These are phyloP conservation scores for Fabriciana adippe DNA, from an alignment of 2,888 invertebrate species.

Conservation along the genomic window DNA sequence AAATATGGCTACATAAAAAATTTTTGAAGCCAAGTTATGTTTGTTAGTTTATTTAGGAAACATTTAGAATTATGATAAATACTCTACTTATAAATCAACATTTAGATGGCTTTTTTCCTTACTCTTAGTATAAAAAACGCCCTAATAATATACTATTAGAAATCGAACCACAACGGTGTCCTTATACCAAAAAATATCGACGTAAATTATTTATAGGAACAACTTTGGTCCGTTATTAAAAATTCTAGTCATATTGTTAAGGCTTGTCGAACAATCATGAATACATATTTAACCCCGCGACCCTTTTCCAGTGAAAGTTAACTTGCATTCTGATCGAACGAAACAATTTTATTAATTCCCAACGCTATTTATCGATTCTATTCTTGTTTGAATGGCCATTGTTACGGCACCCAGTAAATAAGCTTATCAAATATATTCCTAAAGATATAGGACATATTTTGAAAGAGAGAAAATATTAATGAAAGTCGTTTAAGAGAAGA, in stretches of 20 bases:
- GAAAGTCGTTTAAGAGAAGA: too few species aligned
- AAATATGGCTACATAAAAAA: too few species aligned
- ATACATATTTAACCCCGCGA: slow-evolving; percentile 38
- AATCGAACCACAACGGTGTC: background rate
- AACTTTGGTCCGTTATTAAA: background rate
- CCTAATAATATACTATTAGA: too few species aligned
- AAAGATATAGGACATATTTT: background rate
- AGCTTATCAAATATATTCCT: background rate
- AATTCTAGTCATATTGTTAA: slow-evolving; percentile 25
- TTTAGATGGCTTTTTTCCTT: too few species aligned
- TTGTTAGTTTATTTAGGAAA: too few species aligned
- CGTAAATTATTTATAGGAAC: background rate
- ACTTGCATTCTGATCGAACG: slow-evolving; percentile 41
- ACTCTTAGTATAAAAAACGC: too few species aligned
- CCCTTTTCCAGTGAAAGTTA: slow-evolving; percentile 53
- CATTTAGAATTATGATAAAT: too few species aligned
- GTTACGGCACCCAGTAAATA: slow-evolving; percentile 13
- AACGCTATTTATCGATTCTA: slow-evolving; percentile 34
- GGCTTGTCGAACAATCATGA: slow-evolving; percentile 20
- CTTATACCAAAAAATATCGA: background rate
- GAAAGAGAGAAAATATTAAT: too few species aligned
- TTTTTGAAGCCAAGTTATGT: too few species aligned
- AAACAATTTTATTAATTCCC: slow-evolving; percentile 41
- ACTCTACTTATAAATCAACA: too few species aligned
- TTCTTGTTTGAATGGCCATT: slow-evolving; percentile 31